Evolutionary conservation across 2,113 vertebrate species (phyloP).

Genomic region (Alaudala cheleensis): DNA sequence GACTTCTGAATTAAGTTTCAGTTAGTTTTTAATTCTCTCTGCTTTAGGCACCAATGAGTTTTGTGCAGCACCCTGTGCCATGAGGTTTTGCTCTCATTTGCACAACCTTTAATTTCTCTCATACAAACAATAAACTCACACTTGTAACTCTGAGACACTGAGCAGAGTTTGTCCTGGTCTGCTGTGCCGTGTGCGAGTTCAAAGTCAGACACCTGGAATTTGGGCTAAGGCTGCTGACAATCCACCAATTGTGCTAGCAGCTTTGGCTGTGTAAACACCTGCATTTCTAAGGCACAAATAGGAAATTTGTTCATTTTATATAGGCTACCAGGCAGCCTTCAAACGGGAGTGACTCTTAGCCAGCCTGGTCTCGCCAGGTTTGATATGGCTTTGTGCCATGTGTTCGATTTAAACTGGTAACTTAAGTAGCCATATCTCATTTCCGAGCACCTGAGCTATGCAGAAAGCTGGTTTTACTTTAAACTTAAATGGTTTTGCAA

Average conservation of each 20-base stretch:
- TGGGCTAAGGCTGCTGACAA: background rate
- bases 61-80: background rate
- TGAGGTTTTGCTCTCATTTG: background rate
- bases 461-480: conserved; percentile 70
- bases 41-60: background rate
- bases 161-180: background rate
- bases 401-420: background rate
- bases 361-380: background rate
- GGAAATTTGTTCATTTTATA: conserved; percentile 1
- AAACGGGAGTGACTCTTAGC: background rate
- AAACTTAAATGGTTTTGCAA: conserved; percentile 9
- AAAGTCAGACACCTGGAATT: background rate
- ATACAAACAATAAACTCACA: background rate
- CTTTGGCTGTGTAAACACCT: conserved; percentile 10
- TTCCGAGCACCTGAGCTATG: background rate
- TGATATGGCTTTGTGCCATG: background rate
- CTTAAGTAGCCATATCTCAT: background rate
- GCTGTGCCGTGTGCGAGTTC: background rate
- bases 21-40: background rate
- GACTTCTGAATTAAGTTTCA: background rate
- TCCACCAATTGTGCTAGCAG: background rate
- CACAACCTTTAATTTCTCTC: background rate
- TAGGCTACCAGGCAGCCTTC: background rate
- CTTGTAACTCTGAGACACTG: background rate
- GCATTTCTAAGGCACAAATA: background rate